phyloP scores from a whole-genome alignment of 2,113 vertebrate genomes.

The Hyperopisus bebe region DNA sequence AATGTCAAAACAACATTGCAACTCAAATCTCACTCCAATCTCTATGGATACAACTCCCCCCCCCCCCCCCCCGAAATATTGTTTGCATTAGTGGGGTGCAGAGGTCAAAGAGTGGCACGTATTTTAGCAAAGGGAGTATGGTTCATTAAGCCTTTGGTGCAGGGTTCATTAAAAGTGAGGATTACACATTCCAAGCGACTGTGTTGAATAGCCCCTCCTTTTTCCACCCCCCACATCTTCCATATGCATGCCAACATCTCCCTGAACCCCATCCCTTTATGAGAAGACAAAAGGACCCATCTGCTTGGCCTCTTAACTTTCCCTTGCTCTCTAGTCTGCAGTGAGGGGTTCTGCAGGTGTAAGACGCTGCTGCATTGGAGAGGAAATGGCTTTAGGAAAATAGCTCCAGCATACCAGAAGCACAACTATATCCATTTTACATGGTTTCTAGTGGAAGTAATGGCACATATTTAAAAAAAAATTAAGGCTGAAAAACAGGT shows the following conservation, averaged over 20 bases:
- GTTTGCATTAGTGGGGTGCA: constrained; percentile 42
- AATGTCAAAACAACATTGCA: too few relatives aligned
- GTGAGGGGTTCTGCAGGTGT: constrained; percentile 43
- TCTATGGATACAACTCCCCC: constrained; percentile 55
- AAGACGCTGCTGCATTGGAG: background rate
- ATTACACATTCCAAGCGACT: constrained; percentile 63
- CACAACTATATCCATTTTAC: background rate
- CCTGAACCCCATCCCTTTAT: constrained; percentile 17
- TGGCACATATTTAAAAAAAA: background rate
- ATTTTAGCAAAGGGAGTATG: constrained; percentile 56
- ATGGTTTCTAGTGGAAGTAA: background rate
- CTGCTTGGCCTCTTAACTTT: constrained; percentile 58
- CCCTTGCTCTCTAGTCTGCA: constrained; percentile 40
- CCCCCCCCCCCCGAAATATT: constrained; percentile 13
- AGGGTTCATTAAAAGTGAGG: constrained; percentile 66
- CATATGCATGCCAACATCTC: constrained; percentile 38
- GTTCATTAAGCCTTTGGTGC: constrained; percentile 65
- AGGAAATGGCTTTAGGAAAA: background rate
- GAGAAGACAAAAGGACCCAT: constrained; percentile 60
- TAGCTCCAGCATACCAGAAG: background rate
- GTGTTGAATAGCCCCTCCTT: constrained; percentile 53
- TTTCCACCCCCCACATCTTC: constrained; percentile 49
- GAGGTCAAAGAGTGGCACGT: constrained; percentile 49
- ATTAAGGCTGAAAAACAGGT: background rate
- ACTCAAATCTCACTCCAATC: constrained; percentile 39